A percentile compares a stretch with the other conserved stretches of the same genome.
These are phyloP conservation scores for Melitaea cinxia DNA, from an alignment of 1,140 invertebrate genomes.

Conservation along the genomic window DNA sequence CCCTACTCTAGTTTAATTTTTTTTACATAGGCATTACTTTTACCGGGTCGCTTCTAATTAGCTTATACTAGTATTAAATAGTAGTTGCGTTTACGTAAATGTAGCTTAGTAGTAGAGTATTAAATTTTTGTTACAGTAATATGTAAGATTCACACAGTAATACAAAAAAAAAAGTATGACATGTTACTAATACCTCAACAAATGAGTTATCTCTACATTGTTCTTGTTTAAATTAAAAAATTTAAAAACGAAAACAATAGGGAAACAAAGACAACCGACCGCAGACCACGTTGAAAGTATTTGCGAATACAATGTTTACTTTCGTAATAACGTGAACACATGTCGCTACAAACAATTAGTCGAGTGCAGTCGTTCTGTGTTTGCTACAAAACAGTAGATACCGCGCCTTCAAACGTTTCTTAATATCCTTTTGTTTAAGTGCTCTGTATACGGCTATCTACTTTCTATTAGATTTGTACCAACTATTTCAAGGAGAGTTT, in stretches of 20 bases:
- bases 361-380: slow-evolving; percentile 27
- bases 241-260: slow-evolving; percentile 7
- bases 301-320: slow-evolving; percentile 33
- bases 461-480: not conserved
- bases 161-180: too few relatives aligned
- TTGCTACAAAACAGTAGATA: slow-evolving; percentile 22
- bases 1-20: too few relatives aligned
- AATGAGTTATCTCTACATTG: too few relatives aligned
- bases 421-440: slow-evolving; percentile 19
- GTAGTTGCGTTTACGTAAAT: too few relatives aligned
- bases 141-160: too few relatives aligned
- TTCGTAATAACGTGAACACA: slow-evolving; percentile 31
- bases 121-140: too few relatives aligned
- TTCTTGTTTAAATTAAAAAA: not conserved
- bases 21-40: too few relatives aligned
- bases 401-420: slow-evolving; percentile 23
- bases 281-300: slow-evolving; percentile 29
- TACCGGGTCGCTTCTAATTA: too few relatives aligned
- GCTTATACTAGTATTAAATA: too few relatives aligned
- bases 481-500: slow-evolving; percentile 21
- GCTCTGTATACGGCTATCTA: slow-evolving; percentile 13
- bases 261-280: slow-evolving; percentile 28
- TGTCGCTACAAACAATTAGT: slow-evolving; percentile 35
- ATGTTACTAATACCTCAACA: too few relatives aligned
- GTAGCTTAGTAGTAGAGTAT: too few relatives aligned